Evolutionary conservation across 2,888 invertebrate genomes (phyloP).

Genomic region (Schizotus pectinicornis): DNA sequence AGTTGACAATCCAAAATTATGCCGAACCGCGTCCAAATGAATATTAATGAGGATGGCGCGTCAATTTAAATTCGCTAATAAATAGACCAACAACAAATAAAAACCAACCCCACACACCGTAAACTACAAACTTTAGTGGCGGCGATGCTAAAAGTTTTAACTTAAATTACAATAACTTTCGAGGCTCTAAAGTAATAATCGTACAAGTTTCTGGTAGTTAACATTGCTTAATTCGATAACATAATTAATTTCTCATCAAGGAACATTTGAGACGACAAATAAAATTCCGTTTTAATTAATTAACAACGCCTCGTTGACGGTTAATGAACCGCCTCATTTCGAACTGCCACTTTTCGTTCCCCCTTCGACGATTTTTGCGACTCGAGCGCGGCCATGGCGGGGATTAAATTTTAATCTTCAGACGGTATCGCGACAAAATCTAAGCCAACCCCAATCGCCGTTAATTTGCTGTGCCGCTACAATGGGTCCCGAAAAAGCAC

Average conservation of each 20-base stretch:
- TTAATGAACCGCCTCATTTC: slow-evolving; percentile 1
- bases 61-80: too few relatives aligned
- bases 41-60: background rate
- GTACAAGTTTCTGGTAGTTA: background rate
- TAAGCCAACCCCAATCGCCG: too few relatives aligned
- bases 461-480: too few relatives aligned
- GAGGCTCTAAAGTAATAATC: background rate
- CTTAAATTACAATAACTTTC: slow-evolving; percentile 1
- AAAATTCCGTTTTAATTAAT: slow-evolving; percentile 20
- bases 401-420: too few relatives aligned
- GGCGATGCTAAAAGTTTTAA: background rate
- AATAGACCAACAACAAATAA: too few relatives aligned
- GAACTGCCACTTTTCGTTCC: too few relatives aligned
- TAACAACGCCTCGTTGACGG: slow-evolving; percentile 15
- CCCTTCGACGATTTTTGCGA: background rate
- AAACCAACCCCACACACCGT: too few relatives aligned
- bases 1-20: too few relatives aligned
- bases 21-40: too few relatives aligned
- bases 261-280: background rate
- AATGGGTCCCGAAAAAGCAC: too few relatives aligned
- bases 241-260: background rate
- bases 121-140: background rate
- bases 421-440: too few relatives aligned
- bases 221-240: slow-evolving; percentile 1
- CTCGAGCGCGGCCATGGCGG: background rate